A percentile compares a stretch with the other conserved stretches of the same genome.
Evolutionary conservation across 2,797 vertebrate species (phyloP).

Genomic region (Sebastes matsubarae): DNA sequence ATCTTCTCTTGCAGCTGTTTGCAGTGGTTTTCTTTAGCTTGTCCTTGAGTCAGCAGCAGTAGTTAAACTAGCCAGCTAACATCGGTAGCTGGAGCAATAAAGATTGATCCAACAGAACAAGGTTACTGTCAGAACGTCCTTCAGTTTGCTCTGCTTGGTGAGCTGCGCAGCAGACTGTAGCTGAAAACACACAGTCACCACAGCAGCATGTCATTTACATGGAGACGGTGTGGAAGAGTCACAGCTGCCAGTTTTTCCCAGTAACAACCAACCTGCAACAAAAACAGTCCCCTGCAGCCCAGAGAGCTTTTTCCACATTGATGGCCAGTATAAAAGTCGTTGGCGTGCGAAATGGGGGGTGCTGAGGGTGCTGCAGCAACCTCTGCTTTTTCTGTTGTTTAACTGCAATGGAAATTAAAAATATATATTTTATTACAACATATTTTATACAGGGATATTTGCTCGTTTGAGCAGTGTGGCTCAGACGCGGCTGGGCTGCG

Average conservation of each 20-base stretch:
- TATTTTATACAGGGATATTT: no score
- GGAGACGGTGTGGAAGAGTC: not conserved
- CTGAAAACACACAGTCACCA: slow-evolving; percentile 35
- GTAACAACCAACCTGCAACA: not conserved
- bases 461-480: rapidly evolving
- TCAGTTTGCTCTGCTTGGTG: slow-evolving; percentile 28
- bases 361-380: no score
- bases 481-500: no score
- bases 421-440: no score
- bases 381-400: no score
- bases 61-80: not conserved
- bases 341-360: not conserved
- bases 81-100: not conserved
- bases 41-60: not conserved
- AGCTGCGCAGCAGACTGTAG: not conserved
- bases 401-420: no score
- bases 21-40: not conserved
- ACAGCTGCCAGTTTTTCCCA: not conserved
- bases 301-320: not conserved
- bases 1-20: not conserved
- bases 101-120: slow-evolving; percentile 1
- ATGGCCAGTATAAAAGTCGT: not conserved
- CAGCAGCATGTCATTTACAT: slow-evolving; percentile 8
- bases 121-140: not conserved
- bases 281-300: not conserved